These are phyloP conservation scores for Andrena chrysosceles DNA, from an alignment of 2,888 invertebrate genomes.

Conservation along the genomic window DNA sequence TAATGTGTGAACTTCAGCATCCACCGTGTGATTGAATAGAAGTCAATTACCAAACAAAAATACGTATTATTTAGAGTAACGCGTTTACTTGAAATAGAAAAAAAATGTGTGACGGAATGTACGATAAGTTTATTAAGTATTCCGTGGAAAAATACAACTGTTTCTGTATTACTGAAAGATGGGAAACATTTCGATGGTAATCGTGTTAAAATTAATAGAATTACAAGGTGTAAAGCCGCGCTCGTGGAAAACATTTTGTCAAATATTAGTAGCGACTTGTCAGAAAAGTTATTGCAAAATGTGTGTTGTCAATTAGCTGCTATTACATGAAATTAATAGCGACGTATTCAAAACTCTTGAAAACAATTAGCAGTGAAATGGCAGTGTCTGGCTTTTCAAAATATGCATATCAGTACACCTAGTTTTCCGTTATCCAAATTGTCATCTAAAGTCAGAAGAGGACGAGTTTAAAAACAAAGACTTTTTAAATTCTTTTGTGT, in stretches of 20 bases:
- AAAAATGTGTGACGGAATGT: neutral
- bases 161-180: no score
- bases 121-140: no score
- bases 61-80: no score
- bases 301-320: no score
- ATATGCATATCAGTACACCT: neutral
- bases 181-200: no score
- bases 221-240: no score
- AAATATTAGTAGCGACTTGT: no score
- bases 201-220: no score
- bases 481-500: neutral
- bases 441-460: neutral
- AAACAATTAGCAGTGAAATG: neutral
- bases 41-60: no score
- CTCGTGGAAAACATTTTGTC: no score
- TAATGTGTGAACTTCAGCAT: neutral
- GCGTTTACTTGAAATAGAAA: neutral
- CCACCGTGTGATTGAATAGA: neutral
- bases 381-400: neutral
- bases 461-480: neutral
- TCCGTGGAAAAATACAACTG: no score
- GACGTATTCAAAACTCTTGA: neutral
- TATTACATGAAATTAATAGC: neutral
- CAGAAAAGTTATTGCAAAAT: no score
- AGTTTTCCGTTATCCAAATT: neutral